Evolutionary conservation across 2,797 vertebrate species (phyloP).

Genomic region (Staurois parvus): DNA sequence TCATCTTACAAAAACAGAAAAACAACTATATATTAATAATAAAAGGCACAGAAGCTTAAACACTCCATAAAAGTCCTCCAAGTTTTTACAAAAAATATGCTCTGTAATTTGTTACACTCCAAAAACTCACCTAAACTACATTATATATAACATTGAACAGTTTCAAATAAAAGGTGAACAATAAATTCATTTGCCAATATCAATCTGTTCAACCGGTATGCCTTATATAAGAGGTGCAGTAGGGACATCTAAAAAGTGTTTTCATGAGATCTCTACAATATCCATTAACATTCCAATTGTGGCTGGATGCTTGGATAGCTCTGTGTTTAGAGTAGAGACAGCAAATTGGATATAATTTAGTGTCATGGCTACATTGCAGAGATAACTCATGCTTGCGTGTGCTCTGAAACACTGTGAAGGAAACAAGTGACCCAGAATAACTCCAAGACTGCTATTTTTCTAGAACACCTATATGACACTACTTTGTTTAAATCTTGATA

Average conservation of each 20-base stretch:
- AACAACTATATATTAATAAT: not conserved
- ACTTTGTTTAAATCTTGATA: not conserved
- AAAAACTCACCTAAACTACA: not conserved
- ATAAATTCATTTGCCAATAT: not conserved
- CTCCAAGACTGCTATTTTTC: not conserved
- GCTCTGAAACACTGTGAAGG: not conserved
- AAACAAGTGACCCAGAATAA: constrained; percentile 14
- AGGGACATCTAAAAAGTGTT: not conserved
- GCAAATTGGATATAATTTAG: constrained; percentile 38
- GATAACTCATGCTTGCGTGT: not conserved
- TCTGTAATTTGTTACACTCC: not conserved
- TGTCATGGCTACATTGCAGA: constrained; percentile 7
- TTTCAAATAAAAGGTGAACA: not conserved
- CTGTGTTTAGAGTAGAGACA: not conserved
- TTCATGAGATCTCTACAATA: constrained; percentile 20
- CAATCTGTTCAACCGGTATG: not conserved
- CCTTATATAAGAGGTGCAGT: not conserved
- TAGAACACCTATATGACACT: not conserved
- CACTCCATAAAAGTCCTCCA: not conserved
- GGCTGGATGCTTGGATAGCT: not conserved
- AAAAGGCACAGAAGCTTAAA: not conserved
- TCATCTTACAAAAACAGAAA: too few species aligned
- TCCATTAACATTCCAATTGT: constrained; percentile 18
- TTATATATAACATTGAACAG: not conserved
- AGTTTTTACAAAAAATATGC: not conserved